Conservation (phyloP, 2,113 vertebrate genomes). For the Perca schrenkii region DNA sequence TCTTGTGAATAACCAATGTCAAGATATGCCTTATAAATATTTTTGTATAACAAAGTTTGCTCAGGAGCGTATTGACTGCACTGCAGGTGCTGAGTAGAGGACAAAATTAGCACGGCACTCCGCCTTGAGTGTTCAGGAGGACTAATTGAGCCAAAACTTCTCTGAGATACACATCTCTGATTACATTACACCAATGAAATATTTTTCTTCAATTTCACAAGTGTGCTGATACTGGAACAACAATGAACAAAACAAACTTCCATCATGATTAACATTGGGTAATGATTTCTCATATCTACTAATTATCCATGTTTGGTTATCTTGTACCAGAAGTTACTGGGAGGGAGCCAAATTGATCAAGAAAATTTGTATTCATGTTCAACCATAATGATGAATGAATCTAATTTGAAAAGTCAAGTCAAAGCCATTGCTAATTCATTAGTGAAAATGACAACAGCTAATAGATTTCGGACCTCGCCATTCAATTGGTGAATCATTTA, state of each 20-base stretch:
- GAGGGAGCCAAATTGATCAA: slow-evolving; percentile 66
- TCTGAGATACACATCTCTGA: slow-evolving; percentile 73
- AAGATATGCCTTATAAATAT: slow-evolving; percentile 56
- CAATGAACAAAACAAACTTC: slow-evolving; percentile 68
- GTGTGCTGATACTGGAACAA: slow-evolving; percentile 53
- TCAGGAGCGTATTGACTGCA: slow-evolving; percentile 49
- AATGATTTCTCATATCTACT: slow-evolving; percentile 69
- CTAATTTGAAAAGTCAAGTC: slow-evolving; percentile 48
- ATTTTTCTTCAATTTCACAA: slow-evolving; percentile 64
- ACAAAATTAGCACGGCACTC: slow-evolving; percentile 70
- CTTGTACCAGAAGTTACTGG: slow-evolving; percentile 64
- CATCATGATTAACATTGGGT: slow-evolving; percentile 68
- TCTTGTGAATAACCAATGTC: slow-evolving; percentile 31
- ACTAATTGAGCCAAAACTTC: slow-evolving; percentile 77
- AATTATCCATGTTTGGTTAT: slow-evolving; percentile 78
- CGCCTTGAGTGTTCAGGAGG: slow-evolving; percentile 69
- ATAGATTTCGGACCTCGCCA: slow-evolving; percentile 46
- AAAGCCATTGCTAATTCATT: slow-evolving; percentile 54
- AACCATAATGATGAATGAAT: slow-evolving; percentile 55
- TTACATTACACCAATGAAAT: slow-evolving; percentile 75
- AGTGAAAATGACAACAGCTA: slow-evolving; percentile 61
- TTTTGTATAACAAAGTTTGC: slow-evolving; percentile 55
- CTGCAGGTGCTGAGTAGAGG: slow-evolving; percentile 72
- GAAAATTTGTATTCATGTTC: slow-evolving; percentile 64
- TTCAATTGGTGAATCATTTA: slow-evolving; percentile 54